Evolutionary conservation across 1,140 invertebrate species (phyloP).

Genomic region (Hydropsyche tenuis): DNA sequence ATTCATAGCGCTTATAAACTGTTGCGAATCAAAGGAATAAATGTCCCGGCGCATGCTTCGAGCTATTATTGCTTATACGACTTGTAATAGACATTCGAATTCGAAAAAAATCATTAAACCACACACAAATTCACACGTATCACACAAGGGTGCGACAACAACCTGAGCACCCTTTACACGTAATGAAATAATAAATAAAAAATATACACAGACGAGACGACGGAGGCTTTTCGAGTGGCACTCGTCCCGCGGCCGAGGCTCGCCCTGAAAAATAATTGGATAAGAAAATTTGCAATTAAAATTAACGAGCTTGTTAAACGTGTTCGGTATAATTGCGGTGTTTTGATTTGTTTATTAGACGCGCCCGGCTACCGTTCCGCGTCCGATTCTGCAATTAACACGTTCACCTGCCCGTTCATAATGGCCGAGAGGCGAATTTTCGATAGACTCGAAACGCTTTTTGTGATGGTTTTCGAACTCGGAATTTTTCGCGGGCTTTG

Average conservation of each 20-base stretch:
- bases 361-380: slow-evolving; percentile 23
- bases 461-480: too few relatives aligned
- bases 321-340: slow-evolving; percentile 49
- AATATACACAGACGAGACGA: too few relatives aligned
- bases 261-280: slow-evolving; percentile 49
- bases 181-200: too few relatives aligned
- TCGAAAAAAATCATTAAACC: too few relatives aligned
- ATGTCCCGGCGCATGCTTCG: slow-evolving; percentile 19
- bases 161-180: too few relatives aligned
- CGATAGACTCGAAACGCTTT: too few relatives aligned
- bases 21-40: slow-evolving; percentile 27
- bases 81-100: background rate
- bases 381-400: slow-evolving; percentile 36
- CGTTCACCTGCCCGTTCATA: slow-evolving; percentile 18
- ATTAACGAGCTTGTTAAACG: slow-evolving; percentile 51
- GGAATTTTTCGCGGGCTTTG: too few relatives aligned
- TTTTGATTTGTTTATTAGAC: slow-evolving; percentile 50
- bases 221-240: background rate
- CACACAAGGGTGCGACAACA: too few relatives aligned
- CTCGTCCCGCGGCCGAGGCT: slow-evolving; percentile 8
- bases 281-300: slow-evolving; percentile 50
- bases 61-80: background rate
- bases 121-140: too few relatives aligned
- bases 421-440: background rate
- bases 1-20: slow-evolving; percentile 26